These are phyloP conservation scores for Alloscopus bannaensis DNA, from an alignment of 2,888 invertebrate species.

Conservation along the genomic window DNA sequence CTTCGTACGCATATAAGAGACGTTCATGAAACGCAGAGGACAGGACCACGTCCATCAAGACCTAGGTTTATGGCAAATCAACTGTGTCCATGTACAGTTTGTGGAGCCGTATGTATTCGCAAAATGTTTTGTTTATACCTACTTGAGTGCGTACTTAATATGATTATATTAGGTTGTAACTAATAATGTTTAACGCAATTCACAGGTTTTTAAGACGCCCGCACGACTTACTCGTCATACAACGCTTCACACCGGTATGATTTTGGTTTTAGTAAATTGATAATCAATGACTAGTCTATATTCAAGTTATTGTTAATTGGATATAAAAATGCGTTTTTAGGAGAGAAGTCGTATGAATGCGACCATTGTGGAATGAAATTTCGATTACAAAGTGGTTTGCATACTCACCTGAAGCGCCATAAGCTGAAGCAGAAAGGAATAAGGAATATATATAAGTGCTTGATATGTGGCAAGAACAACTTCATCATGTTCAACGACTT, in stretches of 20 bases:
- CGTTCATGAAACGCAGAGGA: neutral
- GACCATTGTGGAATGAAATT: slow-evolving; percentile 10
- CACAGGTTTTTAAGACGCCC: slow-evolving; percentile 11
- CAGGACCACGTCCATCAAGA: neutral
- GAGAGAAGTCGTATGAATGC: slow-evolving; percentile 34
- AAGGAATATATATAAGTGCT: slow-evolving; percentile 16
- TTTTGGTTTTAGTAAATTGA: too few species aligned
- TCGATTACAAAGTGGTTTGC: neutral
- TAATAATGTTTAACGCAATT: neutral
- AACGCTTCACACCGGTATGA: slow-evolving; percentile 30
- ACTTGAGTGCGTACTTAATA: neutral
- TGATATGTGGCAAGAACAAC: slow-evolving; percentile 12
- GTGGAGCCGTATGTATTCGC: neutral
- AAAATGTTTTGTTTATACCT: neutral
- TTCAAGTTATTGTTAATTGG: too few species aligned
- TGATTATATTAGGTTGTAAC: neutral
- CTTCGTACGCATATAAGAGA: neutral
- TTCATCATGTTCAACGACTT: neutral
- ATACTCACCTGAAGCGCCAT: neutral
- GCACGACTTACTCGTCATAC: slow-evolving; percentile 10
- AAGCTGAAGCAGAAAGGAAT: neutral
- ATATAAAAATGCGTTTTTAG: too few species aligned
- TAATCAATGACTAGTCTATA: too few species aligned
- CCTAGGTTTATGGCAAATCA: neutral
- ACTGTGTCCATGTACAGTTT: slow-evolving; percentile 1